Evolutionary conservation across 2,113 vertebrate species (phyloP), one percentile per base, ranked within the genome.

Genomic region (Galbula dea): DNA sequence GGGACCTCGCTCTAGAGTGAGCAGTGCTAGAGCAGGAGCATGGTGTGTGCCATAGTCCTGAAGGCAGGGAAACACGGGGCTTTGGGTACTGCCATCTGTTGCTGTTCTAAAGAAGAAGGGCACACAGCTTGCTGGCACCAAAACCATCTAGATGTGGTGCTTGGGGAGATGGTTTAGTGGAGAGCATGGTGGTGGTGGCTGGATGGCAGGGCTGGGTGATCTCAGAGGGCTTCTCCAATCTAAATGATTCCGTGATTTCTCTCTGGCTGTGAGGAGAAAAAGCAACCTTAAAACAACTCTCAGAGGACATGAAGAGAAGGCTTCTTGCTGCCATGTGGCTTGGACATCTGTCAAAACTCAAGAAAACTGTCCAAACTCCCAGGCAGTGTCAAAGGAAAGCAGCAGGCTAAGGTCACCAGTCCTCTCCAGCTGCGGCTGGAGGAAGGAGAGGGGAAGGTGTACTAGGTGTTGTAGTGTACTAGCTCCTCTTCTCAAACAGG

Each of bases 401-500:
- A 26, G 21, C 27, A 92, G 89, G 45, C 36, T 15, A 19, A 48
- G 45, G 30, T 90, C 92, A 76, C 2, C 10, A 16, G 12, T 21
- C 18, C 0, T 62, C 63, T 54, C 43, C 0, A 0, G 36, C 37
- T 26, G 9, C 32, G 82, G 32, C 24, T 32, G 2, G 22, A 82
- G 30, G 26, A 86, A 68, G 20, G 51, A 20, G 58, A 65, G 17
- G 5, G 34, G 37, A 78, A 80, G 74, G 37, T 51, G 13, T 30
- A n/a, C 7, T 13, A n/a, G n/a, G 51, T 17, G 6, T 1, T 77
- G n/a, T 4, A 9, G 12, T 92, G 93, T 41, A 77, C 27, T 74
- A 67, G 12, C 95, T 86, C 74, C 37, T 87, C 65, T 92, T 67
- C 65, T 90, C 91, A 52, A 77, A 95, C 48, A 96, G 94, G 94